Percentiles rank a stretch among this genome's conserved stretches.
Evolutionary conservation across 1,140 invertebrate species (phyloP).

Genomic region (Heterodera schachtii): DNA sequence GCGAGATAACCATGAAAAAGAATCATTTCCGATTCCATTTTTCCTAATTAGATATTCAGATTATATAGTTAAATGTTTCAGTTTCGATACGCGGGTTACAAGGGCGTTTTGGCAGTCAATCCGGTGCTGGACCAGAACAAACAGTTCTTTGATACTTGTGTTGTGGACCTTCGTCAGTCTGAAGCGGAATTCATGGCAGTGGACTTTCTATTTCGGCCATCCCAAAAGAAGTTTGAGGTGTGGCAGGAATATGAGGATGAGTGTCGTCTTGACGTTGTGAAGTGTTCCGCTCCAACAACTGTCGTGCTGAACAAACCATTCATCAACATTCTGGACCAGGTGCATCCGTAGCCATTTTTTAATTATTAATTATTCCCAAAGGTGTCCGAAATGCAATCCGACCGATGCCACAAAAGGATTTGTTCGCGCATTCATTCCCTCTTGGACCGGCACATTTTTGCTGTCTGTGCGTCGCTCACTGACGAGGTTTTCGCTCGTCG

Average conservation of each 20-base stretch:
- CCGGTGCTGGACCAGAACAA: conserved; percentile 28
- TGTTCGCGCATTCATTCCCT: conserved; percentile 49
- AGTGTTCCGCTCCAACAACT: conserved; percentile 65
- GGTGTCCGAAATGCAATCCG: conserved; percentile 53
- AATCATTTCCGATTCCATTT: too few relatives aligned
- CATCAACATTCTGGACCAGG: conserved; percentile 66
- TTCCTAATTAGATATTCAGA: too few relatives aligned
- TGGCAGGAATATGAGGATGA: conserved; percentile 12
- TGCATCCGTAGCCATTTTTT: background rate
- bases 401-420: conserved; percentile 39
- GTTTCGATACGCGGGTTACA: conserved; percentile 47
- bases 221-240: conserved; percentile 44
- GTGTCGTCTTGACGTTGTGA: conserved; percentile 62
- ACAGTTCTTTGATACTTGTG: conserved; percentile 25
- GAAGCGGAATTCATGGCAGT: conserved; percentile 16
- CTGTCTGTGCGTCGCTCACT: conserved; percentile 36
- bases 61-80: conserved; percentile 24
- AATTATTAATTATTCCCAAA: background rate
- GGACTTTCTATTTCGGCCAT: conserved; percentile 36
- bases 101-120: conserved; percentile 44
- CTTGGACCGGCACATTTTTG: conserved; percentile 51
- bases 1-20: background rate
- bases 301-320: conserved; percentile 67
- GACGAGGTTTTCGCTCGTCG: conserved; percentile 51
- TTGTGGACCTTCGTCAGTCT: background rate